These are phyloP conservation scores for Macrophya annulata DNA, from an alignment of 2,888 invertebrate genomes.

Conservation along the genomic window DNA sequence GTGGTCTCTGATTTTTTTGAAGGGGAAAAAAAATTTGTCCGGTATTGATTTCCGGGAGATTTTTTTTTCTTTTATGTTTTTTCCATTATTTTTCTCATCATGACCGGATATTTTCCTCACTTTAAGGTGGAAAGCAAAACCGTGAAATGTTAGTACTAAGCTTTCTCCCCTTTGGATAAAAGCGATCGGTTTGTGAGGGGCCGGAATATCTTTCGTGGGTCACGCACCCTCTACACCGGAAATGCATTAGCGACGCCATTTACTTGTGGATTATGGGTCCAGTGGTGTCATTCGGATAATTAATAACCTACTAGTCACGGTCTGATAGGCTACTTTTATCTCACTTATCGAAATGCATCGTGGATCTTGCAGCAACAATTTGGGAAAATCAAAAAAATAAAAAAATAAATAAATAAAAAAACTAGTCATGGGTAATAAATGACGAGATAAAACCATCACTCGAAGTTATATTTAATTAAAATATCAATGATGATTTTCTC, in stretches of 20 bases:
- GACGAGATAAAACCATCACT: neutral
- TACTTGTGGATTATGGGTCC: constrained; percentile 24
- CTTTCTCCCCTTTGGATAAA: constrained; percentile 7
- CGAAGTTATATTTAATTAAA: neutral
- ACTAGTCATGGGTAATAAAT: neutral
- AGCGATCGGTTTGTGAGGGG: constrained; percentile 25
- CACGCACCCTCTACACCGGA: constrained; percentile 48
- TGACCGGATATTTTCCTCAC: constrained; percentile 1
- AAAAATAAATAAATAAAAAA: no score
- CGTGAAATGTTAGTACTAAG: constrained; percentile 27
- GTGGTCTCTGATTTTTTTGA: neutral
- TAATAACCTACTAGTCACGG: constrained; percentile 32
- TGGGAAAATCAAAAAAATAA: neutral
- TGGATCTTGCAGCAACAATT: neutral
- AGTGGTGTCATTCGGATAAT: constrained; percentile 36
- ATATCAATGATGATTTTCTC: neutral
- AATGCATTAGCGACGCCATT: constrained; percentile 44
- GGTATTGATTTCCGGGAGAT: neutral
- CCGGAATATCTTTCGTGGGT: neutral
- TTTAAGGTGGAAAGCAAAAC: neutral
- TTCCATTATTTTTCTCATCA: neutral
- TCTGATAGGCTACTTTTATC: neutral
- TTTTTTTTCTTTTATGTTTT: neutral
- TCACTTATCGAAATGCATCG: neutral
- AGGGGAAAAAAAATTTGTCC: neutral